These are phyloP conservation scores for Dendronephthya gigantea DNA, from an alignment of 64 coral and sea anemone genomes.

Conservation along the genomic window DNA sequence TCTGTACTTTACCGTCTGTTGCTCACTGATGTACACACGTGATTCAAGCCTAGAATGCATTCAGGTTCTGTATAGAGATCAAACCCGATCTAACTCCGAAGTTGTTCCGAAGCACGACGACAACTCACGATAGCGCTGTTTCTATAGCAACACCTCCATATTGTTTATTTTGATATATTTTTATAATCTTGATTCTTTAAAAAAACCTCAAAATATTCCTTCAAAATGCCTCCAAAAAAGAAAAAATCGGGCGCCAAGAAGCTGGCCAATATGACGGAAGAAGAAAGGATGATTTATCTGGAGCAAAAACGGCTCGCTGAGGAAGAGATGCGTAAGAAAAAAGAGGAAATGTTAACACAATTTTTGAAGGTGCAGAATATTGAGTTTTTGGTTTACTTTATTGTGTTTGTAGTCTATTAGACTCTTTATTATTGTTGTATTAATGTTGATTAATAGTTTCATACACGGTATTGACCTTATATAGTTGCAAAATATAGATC, in stretches of 20 bases:
- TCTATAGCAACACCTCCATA: background rate
- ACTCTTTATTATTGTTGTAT: no score
- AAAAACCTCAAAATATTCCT: background rate
- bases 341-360: slow-evolving; percentile 98
- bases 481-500: no score
- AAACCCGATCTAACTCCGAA: no score
- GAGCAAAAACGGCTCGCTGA: slow-evolving; percentile 95
- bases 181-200: background rate
- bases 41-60: no score
- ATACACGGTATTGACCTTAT: no score
- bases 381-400: no score
- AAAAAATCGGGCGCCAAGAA: slow-evolving; percentile 97
- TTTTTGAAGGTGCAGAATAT: slow-evolving; percentile 76
- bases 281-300: slow-evolving; percentile 75
- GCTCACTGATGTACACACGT: no score
- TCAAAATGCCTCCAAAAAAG: slow-evolving; percentile 81
- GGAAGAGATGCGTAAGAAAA: slow-evolving; percentile 97
- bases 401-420: no score
- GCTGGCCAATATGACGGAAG: slow-evolving; percentile 98
- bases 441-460: no score
- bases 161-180: background rate
- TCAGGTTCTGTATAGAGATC: no score
- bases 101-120: background rate
- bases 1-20: no score
- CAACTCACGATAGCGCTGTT: background rate